Evolutionary conservation across 2,888 invertebrate species (phyloP), one percentile per base, ranked within the genome.

Genomic region (Dasysyrphus tricinctus): DNA sequence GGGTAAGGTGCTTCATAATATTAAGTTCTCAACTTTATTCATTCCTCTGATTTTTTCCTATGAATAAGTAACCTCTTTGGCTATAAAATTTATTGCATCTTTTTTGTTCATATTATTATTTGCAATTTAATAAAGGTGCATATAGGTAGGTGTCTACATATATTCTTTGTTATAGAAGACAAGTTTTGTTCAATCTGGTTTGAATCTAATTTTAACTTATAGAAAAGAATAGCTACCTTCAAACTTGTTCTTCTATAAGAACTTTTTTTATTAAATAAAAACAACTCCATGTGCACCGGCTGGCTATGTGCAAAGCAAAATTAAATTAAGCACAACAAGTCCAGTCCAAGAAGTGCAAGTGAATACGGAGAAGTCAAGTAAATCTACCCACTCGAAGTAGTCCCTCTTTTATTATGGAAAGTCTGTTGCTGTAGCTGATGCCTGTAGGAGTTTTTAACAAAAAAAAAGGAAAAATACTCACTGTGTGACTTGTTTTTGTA

Each of bases 161-260:
- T 4, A 6, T 49, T 54, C 8, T 34, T 12, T n/a, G 12, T 34
- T 34, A 34, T 34, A 32, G n/a, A 34, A 8, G n/a, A 56, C 56
- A 56, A 56, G n/a, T 56, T 56, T 32, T 51, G 5, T 56, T 9
- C n/a, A 56, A 56, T 56, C 56, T 32, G 32, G 56, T 56, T 56
- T 56, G 5, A 1, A 5, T 56, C 56, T 56, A 32, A 32, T 34
- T 56, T 56, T n/a, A 56, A 16, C 56, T 56, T n/a, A 32, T 56
- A 34, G 32, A 32, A 56, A n/a, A 56, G n/a, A 34, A n/a, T 56
- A n/a, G n/a, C n/a, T n/a, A 34, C 34, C 56, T 56, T 56, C n/a
- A 34, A 56, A 56, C 56, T 56, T 34, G 56, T 56, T 56, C n/a
- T 16, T 34, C 9, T n/a, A 9, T 8, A 34, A 51, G 51, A 51